Base-by-base conservation (phyloP, 2,888 invertebrate genomes). In the Cerceris rybyensis region DNA sequence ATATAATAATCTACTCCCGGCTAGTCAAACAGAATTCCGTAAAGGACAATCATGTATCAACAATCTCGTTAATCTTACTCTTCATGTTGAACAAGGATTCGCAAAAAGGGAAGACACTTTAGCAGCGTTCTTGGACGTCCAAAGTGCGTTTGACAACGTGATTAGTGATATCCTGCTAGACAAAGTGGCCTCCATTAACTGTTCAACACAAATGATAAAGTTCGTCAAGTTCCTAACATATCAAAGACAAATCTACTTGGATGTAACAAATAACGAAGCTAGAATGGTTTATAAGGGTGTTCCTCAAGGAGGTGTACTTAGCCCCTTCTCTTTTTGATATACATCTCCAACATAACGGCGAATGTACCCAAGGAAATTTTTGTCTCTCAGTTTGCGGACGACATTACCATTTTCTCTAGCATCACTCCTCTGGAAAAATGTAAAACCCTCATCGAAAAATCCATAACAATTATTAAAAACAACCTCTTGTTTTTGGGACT, bases 101-200 rank as follows among this genome's bases (percentile, higher is more conserved):
- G 8, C 28, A 7, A 55, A 73, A 0, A 75, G 57, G 41, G n/a
- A 75, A 6, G 66, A 82, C 6, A 13, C 55, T 0, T 2, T 79
- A 0, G 77, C 71, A 6, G 76, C 57, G 2, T 82, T 84, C 59
- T 57, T 85, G 5, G 82, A 85, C 41, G 74, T 85, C 1, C 39
- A 73, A 46, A 72, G 70, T 0, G 82, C 83, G 0, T 84, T 82
- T 39, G 83, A 82, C 46, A 81, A 86, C 16, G 74, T 84, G 0
- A 79, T 81, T 14, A 41, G 9, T 11, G 55, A 70, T 0, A 54
- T 68, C 0, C 0, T 78, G 6, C 2, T 70, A 7, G 17, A 59
- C 7, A 78, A 71, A 65, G 1, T 78, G 11, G 59, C 28, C 9
- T 5, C 0, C 0, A 9, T 9, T 0, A 68, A 68, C 2, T 68